phyloP scores from a whole-genome alignment of 2,888 invertebrate species.

The Ornithoptera priamus region DNA sequence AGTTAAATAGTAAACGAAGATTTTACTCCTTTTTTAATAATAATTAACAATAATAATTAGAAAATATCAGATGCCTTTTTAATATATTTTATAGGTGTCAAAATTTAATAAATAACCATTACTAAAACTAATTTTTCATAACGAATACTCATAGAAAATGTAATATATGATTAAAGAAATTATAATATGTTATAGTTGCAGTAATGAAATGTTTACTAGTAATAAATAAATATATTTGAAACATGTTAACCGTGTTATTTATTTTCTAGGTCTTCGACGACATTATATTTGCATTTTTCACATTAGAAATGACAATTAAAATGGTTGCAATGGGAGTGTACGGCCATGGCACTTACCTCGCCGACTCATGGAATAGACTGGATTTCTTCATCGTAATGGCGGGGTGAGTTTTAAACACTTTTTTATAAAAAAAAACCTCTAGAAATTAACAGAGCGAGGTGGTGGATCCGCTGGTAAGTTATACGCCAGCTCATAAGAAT shows the following conservation, averaged over 20 bases:
- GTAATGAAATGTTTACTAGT: not conserved
- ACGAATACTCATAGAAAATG: too few species aligned
- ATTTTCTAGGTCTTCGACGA: slow-evolving; percentile 93
- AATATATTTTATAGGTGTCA: too few species aligned
- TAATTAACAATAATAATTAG: too few species aligned
- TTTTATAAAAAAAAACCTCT: not conserved
- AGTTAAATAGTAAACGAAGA: too few species aligned
- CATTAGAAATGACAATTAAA: slow-evolving; percentile 98
- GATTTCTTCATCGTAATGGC: slow-evolving; percentile 99
- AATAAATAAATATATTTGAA: not conserved
- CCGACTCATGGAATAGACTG: slow-evolving; percentile 99
- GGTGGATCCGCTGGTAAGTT: too few species aligned
- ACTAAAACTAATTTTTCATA: too few species aligned
- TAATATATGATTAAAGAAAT: too few species aligned
- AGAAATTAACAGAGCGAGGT: not conserved
- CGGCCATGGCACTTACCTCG: slow-evolving; percentile 95
- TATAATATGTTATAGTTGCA: too few species aligned
- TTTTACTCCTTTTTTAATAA: too few species aligned
- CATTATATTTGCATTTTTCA: slow-evolving; percentile 98
- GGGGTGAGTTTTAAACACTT: slow-evolving; percentile 83
- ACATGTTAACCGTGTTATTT: not conserved
- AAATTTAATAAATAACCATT: too few species aligned
- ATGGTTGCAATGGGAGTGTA: slow-evolving; percentile 99
- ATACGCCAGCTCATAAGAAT: too few species aligned
- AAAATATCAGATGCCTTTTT: too few species aligned